Evolutionary conservation across 2,113 vertebrate genomes (phyloP).

Genomic region (Alethe castanea): DNA sequence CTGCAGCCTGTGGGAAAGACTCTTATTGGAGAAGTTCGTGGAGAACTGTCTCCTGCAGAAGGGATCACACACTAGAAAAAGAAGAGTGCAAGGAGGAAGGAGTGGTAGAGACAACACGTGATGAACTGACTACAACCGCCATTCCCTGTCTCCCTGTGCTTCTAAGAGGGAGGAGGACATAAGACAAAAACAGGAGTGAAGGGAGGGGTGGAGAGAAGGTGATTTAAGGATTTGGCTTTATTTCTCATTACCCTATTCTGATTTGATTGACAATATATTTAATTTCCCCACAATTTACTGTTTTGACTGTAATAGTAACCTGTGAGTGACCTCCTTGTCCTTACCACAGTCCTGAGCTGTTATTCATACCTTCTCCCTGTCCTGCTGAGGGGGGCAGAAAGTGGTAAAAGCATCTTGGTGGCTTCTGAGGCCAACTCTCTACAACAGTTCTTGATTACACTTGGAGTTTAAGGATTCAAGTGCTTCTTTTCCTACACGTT

Average conservation of each 20-base stretch:
- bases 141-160: rapidly evolving
- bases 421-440: neutral
- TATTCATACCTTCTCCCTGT: rapidly evolving
- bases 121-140: neutral
- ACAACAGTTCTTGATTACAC: neutral
- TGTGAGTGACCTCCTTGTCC: neutral
- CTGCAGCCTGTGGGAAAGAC: neutral
- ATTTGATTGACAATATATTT: neutral
- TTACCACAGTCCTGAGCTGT: neutral
- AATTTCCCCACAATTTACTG: neutral
- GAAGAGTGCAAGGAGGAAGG: neutral
- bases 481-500: neutral
- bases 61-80: neutral
- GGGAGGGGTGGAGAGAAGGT: rapidly evolving
- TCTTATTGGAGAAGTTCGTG: rapidly evolving
- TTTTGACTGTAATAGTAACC: rapidly evolving
- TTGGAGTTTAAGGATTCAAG: neutral
- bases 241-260: neutral
- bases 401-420: rapidly evolving
- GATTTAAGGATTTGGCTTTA: neutral
- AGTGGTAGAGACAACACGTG: rapidly evolving
- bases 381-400: rapidly evolving
- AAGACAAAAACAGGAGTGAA: neutral
- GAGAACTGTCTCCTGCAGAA: rapidly evolving
- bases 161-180: rapidly evolving